Base-by-base conservation (phyloP, 2,113 vertebrate genomes). In the Syngnathus scovelli region DNA sequence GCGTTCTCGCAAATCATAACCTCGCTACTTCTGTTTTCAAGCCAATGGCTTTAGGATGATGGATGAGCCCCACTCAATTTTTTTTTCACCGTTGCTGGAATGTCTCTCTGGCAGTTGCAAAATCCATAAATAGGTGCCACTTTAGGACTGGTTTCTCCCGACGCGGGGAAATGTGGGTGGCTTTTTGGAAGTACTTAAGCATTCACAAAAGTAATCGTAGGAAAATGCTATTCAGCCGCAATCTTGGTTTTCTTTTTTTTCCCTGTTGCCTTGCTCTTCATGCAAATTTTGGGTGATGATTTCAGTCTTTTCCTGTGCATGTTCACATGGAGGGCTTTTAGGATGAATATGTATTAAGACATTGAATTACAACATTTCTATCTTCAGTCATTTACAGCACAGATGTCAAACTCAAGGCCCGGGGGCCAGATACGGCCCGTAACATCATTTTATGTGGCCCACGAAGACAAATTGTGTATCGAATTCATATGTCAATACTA, bases 91-190 rank as follows among this genome's bases (percentile, higher is more conserved):
- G 60, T 69, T 67, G 23, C 66, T 87, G 81, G 88, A 90, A 89
- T 89, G 85, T 83, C 71, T 83, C 54, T 78, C 75, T 89, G 89
- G 89, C 89, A 87, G 85, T 71, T 84, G 85, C 77, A 52, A 78
- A 84, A 80, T 88, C 88, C 87, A 86, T 87, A 90, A 91, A 90
- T 90, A 88, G 84, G 87, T 91, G 88, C 85, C 87, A 85, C 82
- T 90, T 86, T 83, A 76, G 81, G 76, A 86, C 81, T 82, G 76
- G 84, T 83, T 86, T 87, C 81, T 80, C 69, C 71, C 74, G 75
- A 69, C 78, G 77, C 85, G 83, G 81, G 85, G 83, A 78, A 80
- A 81, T 78, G 82, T 89, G 89, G 88, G 90, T 89, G 90, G 89
- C 74, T 90, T 88, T 88, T 75, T 87, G 80, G 78, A 86, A 66